A percentile compares a stretch with the other conserved stretches of the same genome.
Evolutionary conservation across 2,888 invertebrate genomes (phyloP).

Genomic region (Carterocephalus palaemon): DNA sequence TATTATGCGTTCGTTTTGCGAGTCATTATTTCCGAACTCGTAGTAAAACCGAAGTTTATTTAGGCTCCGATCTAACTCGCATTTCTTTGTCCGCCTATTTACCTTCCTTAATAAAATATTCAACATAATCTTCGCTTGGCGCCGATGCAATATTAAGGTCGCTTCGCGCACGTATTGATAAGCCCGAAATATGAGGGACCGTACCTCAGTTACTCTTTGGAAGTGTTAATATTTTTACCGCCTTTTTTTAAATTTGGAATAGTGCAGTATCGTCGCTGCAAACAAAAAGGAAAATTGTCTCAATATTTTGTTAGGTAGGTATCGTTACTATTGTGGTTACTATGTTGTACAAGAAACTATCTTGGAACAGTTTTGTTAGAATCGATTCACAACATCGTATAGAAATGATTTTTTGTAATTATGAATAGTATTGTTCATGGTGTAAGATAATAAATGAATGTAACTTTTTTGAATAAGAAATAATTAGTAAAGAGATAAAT

Average conservation of each 20-base stretch:
- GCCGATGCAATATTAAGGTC: slow-evolving; percentile 57
- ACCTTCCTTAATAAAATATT: slow-evolving; percentile 73
- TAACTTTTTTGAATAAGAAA: no score
- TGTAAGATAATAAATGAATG: no score
- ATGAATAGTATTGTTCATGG: no score
- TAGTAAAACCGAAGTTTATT: slow-evolving; percentile 59
- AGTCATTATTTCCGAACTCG: slow-evolving; percentile 31
- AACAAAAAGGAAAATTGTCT: slow-evolving; percentile 17
- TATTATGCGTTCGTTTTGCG: no score
- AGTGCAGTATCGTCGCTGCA: no score
- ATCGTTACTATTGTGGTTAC: no score
- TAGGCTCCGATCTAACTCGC: slow-evolving; percentile 67
- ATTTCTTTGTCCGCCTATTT: slow-evolving; percentile 75
- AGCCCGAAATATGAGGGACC: slow-evolving; percentile 28
- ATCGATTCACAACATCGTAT: no score
- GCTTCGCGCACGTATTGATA: slow-evolving; percentile 38
- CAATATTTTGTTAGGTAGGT: no score
- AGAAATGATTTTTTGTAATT: no score
- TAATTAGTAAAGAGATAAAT: no score
- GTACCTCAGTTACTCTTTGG: slow-evolving; percentile 16
- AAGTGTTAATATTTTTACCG: neutral
- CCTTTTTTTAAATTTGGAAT: slow-evolving; percentile 13
- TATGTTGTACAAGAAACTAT: no score
- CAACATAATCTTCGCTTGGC: slow-evolving; percentile 64
- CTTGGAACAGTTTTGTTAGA: no score